These are phyloP conservation scores for Prionace glauca DNA, from an alignment of 2,797 vertebrate species.

Conservation along the genomic window DNA sequence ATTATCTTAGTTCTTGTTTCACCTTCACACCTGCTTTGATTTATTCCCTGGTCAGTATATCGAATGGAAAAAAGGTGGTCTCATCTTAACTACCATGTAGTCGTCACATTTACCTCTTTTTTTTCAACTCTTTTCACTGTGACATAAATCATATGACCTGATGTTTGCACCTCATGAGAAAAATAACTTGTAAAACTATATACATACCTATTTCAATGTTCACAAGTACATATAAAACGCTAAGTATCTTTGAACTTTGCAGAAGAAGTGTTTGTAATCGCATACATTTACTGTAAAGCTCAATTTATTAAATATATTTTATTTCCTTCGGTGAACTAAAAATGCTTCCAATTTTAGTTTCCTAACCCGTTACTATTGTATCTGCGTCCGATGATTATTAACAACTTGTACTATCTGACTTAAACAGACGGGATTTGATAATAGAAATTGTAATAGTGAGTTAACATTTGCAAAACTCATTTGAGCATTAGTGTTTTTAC, in stretches of 20 bases:
- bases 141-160: background rate
- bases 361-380: background rate
- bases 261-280: background rate
- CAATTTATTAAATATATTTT: background rate
- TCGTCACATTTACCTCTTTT: background rate
- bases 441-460: background rate
- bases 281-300: background rate
- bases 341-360: background rate
- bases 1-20: background rate
- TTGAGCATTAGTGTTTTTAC: background rate
- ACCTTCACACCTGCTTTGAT: background rate
- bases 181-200: background rate
- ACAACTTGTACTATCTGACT: background rate
- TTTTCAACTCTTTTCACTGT: background rate
- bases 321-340: background rate
- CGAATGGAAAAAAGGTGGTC: background rate
- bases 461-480: background rate
- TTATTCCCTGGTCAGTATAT: background rate
- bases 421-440: background rate
- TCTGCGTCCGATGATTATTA: background rate
- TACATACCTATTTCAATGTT: background rate
- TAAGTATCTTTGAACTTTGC: background rate
- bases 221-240: background rate
- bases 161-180: background rate
- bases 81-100: background rate